Evolutionary conservation across 2,888 invertebrate species (phyloP).

Genomic region (Euphydryas editha): DNA sequence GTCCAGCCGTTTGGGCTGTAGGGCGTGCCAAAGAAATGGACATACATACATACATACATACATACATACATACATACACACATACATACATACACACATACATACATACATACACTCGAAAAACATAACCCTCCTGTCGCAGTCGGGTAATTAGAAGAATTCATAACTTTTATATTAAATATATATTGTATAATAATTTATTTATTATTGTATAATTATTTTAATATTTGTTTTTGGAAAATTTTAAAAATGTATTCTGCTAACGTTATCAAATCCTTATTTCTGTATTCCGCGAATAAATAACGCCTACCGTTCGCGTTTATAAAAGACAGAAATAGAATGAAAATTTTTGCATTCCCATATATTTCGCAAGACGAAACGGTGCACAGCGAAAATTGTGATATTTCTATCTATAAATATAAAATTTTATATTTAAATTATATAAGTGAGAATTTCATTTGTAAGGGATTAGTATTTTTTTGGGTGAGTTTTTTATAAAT

Average conservation of each 20-base stretch:
- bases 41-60: too few species aligned
- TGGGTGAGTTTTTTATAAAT: not conserved
- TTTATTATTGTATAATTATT: too few species aligned
- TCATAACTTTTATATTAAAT: too few species aligned
- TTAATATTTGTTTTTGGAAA: too few species aligned
- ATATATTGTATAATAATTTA: too few species aligned
- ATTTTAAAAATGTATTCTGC: slow-evolving; percentile 51
- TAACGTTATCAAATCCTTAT: slow-evolving; percentile 61
- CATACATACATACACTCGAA: too few species aligned
- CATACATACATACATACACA: too few species aligned
- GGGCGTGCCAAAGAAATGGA: too few species aligned
- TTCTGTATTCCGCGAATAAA: slow-evolving; percentile 63
- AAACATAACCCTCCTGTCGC: too few species aligned
- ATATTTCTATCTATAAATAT: slow-evolving; percentile 5
- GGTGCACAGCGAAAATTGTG: slow-evolving; percentile 39
- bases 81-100: too few species aligned
- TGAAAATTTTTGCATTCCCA: slow-evolving; percentile 63
- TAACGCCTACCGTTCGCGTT: slow-evolving; percentile 50
- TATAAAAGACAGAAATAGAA: slow-evolving; percentile 71
- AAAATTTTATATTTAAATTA: slow-evolving; percentile 11
- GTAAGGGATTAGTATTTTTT: not conserved
- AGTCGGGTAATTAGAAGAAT: too few species aligned
- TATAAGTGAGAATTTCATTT: slow-evolving; percentile 9
- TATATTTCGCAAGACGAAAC: slow-evolving; percentile 50
- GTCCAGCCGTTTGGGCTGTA: too few species aligned